A percentile compares a stretch with the other conserved stretches of the same genome.
phyloP scores from a whole-genome alignment of 1,140 invertebrate genomes.

The Caenorhabditis latens region DNA sequence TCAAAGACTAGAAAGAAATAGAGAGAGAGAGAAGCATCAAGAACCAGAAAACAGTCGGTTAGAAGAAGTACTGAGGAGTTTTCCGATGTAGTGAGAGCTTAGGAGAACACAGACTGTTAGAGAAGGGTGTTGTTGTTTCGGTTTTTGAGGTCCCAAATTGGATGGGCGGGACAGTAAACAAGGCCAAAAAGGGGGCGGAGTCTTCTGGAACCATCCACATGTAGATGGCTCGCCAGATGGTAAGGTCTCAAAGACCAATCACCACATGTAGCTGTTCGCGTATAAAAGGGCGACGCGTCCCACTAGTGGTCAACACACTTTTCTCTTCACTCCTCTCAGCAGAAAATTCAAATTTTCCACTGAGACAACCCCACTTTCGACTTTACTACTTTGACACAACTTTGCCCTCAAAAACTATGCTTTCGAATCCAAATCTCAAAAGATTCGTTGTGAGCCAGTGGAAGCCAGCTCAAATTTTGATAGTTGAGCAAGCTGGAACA shows the following conservation, averaged over 20 bases:
- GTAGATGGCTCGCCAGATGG: constrained; percentile 18
- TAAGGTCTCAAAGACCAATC: constrained; percentile 40
- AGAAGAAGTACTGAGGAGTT: background rate
- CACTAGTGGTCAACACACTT: background rate
- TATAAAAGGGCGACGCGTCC: background rate
- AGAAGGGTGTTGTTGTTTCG: constrained; percentile 32
- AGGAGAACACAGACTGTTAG: background rate
- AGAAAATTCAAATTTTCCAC: constrained; percentile 2
- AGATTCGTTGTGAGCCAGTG: background rate
- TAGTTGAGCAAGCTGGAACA: constrained; percentile 33
- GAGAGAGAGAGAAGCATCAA: constrained; percentile 22
- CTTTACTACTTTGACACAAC: background rate
- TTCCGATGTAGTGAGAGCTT: background rate
- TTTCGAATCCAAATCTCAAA: constrained; percentile 44
- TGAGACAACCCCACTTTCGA: background rate
- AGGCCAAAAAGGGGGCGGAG: background rate
- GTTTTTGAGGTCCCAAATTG: constrained; percentile 43
- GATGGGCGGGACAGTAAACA: constrained; percentile 25
- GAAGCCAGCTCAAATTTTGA: constrained; percentile 33
- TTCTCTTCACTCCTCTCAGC: background rate
- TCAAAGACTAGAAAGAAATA: background rate
- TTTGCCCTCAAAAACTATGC: background rate
- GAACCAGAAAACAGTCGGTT: constrained; percentile 20
- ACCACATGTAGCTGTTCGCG: constrained; percentile 5
- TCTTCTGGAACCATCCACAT: constrained; percentile 17